phyloP scores from a whole-genome alignment of 1,140 invertebrate species.

The Cylas formicarius region DNA sequence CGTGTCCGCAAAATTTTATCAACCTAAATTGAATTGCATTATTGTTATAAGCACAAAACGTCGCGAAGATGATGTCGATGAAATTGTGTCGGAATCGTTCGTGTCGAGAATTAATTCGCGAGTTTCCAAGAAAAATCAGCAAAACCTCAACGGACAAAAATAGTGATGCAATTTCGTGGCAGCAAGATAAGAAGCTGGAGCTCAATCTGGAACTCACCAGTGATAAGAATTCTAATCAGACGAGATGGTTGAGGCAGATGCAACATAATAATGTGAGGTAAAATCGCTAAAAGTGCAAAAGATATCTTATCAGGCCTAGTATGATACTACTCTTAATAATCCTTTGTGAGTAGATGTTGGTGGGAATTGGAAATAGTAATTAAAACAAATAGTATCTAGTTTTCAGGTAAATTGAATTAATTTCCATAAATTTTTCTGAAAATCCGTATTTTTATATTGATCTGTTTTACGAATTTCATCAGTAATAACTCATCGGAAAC shows the following conservation, averaged over 20 bases:
- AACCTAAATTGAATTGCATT: background rate
- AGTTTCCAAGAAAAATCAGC: constrained; percentile 46
- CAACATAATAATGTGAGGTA: constrained; percentile 37
- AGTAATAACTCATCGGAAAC: no score
- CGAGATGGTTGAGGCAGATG: constrained; percentile 36
- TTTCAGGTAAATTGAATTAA: no score
- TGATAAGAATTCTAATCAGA: constrained; percentile 30
- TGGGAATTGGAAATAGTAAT: no score
- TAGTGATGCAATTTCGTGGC: constrained; percentile 48
- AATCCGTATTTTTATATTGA: no score
- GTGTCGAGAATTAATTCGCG: constrained; percentile 37
- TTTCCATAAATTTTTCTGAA: no score
- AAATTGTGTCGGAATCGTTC: constrained; percentile 43
- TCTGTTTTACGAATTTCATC: no score
- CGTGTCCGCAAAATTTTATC: background rate
- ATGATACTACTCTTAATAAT: no score
- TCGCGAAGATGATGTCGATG: constrained; percentile 43
- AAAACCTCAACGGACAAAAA: constrained; percentile 51
- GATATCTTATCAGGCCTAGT: no score
- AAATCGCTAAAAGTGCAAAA: no score
- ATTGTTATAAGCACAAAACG: background rate
- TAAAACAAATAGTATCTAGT: no score
- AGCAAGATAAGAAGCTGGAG: constrained; percentile 33
- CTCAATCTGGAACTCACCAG: constrained; percentile 6
- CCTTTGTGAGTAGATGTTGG: no score